Base-by-base conservation (phyloP, 2,113 vertebrate genomes). In the Oxyruncus cristatus region DNA sequence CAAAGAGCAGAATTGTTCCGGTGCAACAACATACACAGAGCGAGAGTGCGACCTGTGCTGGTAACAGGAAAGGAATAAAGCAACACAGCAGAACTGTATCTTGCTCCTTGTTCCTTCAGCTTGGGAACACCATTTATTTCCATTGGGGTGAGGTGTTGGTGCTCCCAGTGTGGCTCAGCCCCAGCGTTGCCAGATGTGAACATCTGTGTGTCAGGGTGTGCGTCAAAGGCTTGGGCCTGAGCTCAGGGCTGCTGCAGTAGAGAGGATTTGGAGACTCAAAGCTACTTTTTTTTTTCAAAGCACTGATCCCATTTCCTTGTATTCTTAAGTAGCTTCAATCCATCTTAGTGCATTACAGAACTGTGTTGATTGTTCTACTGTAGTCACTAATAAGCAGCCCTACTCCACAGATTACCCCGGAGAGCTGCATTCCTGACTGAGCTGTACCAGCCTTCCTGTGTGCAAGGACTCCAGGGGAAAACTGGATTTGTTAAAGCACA, bases 271-370 rank as follows among this genome's bases (percentile, higher is more conserved):
- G 76, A 72, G 84, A 94, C 66, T 63, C 88, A 92, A 28, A 92
- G 62, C 85, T 56, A 5, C 66, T 85, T 76, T 49, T 49, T 81
- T 46, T 46, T 65, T 71, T 14, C 41, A 44, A 47, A 94, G 67
- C 52, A 8, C 81, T 88, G 85, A 89, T 92, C 73, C 79, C 85
- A 80, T 94, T 95, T 91, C 93, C 75, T 87, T 62, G 74, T 84
- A 3, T 59, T 86, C 88, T 74, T 74, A 84, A 93, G 92, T 72
- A 91, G 89, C 86, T 96, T 66, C 79, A 83, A 76, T 95, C 95
- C 92, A 94, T 91, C 91, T 91, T 42, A 33, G 26, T 55, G 80
- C 86, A 70, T 91, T 62, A 79, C 80, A 75, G 80, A 46, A 8
- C 33, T 14, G 65, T 47, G 89, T 32, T 85, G 89, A 81, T 96